A percentile compares a stretch with the other conserved stretches of the same genome.
Evolutionary conservation across 1,140 invertebrate genomes (phyloP).

Genomic region (Phymorhynchus buccinoides): DNA sequence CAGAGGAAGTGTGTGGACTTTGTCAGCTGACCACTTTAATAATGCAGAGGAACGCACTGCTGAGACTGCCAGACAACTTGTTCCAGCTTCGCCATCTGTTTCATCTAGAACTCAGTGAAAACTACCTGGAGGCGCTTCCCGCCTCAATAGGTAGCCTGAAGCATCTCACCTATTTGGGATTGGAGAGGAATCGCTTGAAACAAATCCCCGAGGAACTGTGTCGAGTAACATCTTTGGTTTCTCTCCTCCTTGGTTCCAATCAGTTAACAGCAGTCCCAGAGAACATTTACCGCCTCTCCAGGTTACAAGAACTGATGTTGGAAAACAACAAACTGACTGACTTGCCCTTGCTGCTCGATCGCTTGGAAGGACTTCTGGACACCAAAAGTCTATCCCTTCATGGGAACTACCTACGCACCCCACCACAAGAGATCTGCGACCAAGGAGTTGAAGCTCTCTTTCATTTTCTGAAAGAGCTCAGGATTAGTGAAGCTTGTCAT

Average conservation of each 20-base stretch:
- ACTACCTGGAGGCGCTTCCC: constrained; percentile 64
- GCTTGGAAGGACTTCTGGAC: constrained; percentile 58
- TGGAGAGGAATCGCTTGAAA: constrained; percentile 58
- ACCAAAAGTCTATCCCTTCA: constrained; percentile 57
- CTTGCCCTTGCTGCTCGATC: constrained; percentile 65
- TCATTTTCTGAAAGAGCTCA: constrained; percentile 56
- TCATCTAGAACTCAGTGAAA: constrained; percentile 66
- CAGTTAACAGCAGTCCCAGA: constrained; percentile 60
- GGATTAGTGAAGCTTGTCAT: constrained; percentile 65
- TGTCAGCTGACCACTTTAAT: constrained; percentile 62
- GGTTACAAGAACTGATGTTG: constrained; percentile 60
- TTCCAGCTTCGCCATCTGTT: constrained; percentile 65
- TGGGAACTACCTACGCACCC: constrained; percentile 62
- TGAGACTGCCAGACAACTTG: constrained; percentile 62
- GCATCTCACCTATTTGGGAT: constrained; percentile 57
- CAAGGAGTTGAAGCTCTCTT: constrained; percentile 61
- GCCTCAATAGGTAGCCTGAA: constrained; percentile 55
- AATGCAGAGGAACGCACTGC: constrained; percentile 66
- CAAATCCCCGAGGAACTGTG: constrained; percentile 56
- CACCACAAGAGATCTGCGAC: constrained; percentile 68
- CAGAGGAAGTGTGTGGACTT: constrained; percentile 59
- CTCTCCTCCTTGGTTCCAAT: constrained; percentile 61
- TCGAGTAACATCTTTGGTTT: constrained; percentile 57
- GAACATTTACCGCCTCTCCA: constrained; percentile 57
- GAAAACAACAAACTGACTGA: constrained; percentile 66